Evolutionary conservation across 1,140 invertebrate genomes (phyloP).

Genomic region (Ceratosolen solmsi): DNA sequence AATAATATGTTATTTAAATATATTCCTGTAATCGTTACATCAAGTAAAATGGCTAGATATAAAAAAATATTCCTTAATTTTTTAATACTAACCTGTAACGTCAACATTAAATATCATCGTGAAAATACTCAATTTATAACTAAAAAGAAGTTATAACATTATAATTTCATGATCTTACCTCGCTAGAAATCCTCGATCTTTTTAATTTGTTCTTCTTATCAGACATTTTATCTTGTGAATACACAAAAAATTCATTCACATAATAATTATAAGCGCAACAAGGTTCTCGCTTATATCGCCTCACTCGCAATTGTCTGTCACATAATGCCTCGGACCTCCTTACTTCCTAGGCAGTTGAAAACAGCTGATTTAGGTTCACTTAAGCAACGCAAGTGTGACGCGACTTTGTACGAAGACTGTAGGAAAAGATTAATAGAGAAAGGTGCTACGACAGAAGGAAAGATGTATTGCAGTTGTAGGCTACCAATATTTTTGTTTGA

Average conservation of each 20-base stretch:
- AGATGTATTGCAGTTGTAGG: neutral
- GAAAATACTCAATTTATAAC: too few species aligned
- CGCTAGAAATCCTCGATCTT: conserved; percentile 36
- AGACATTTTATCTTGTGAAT: conserved; percentile 17
- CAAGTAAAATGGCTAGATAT: too few species aligned
- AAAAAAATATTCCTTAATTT: too few species aligned
- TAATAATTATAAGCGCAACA: neutral
- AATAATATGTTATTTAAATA: neutral
- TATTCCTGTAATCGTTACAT: too few species aligned
- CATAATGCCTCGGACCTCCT: neutral
- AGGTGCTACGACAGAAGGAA: conserved; percentile 8
- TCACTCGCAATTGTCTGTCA: neutral
- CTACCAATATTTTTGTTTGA: conserved; percentile 31
- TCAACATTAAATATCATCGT: too few species aligned
- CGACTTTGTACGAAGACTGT: too few species aligned
- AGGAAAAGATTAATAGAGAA: conserved; percentile 13
- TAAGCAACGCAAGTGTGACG: neutral
- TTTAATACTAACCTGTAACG: neutral
- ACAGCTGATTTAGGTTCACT: conserved; percentile 28
- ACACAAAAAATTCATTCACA: neutral
- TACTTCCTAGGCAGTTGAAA: neutral
- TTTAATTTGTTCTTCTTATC: conserved; percentile 26
- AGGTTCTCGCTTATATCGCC: neutral
- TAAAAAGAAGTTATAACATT: neutral
- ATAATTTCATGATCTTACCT: conserved; percentile 13